phyloP scores from a whole-genome alignment of 1,140 invertebrate genomes.

The Hermatobates lingyangjiaoensis region DNA sequence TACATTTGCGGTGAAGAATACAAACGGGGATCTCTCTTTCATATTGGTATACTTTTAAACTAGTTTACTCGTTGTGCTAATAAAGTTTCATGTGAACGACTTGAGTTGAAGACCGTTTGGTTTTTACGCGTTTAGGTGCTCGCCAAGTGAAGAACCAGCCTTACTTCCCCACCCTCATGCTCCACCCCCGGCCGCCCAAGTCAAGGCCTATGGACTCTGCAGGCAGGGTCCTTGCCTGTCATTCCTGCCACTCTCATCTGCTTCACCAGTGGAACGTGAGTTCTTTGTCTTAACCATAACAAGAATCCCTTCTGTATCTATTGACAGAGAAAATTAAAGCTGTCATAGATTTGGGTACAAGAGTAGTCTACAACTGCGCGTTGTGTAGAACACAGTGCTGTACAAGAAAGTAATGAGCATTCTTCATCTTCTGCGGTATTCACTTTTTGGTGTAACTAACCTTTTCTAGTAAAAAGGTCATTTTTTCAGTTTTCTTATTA shows the following conservation, averaged over 20 bases:
- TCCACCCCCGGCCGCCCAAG: conserved; percentile 59
- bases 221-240: conserved; percentile 55
- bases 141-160: conserved; percentile 29
- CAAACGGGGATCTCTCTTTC: conserved; percentile 49
- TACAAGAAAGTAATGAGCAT: too few species aligned
- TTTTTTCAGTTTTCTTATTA: too few species aligned
- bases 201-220: conserved; percentile 67
- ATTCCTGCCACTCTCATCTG: conserved; percentile 59
- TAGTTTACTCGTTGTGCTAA: neutral
- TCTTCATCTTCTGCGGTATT: too few species aligned
- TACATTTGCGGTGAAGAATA: conserved; percentile 78
- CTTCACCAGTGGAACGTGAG: conserved; percentile 57
- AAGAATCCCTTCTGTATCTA: too few species aligned
- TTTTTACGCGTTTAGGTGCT: conserved; percentile 8
- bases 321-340: too few species aligned
- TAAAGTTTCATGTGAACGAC: neutral
- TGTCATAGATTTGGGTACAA: too few species aligned
- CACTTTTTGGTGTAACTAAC: too few species aligned
- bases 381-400: too few species aligned
- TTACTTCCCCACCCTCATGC: conserved; percentile 66
- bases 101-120: neutral
- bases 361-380: too few species aligned
- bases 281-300: too few species aligned
- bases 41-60: conserved; percentile 23
- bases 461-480: too few species aligned